Evolutionary conservation across 2,113 vertebrate species (phyloP).

Genomic region (Oncorhynchus tshawytscha): DNA sequence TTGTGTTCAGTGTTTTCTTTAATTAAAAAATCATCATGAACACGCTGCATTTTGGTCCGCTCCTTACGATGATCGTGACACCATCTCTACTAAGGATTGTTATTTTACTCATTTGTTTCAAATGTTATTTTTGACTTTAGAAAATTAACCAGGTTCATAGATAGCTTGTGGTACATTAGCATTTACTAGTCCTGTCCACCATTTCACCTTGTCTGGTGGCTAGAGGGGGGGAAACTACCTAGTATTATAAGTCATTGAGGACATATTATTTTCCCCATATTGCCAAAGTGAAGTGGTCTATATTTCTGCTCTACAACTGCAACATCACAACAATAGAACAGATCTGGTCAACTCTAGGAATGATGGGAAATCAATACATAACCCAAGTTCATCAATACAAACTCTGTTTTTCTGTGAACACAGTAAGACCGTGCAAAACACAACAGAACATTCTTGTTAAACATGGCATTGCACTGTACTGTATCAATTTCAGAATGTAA

Average conservation of each 20-base stretch:
- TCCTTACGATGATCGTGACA: too few species aligned
- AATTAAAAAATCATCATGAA: too few species aligned
- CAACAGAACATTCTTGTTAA: too few species aligned
- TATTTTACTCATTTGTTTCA: too few species aligned
- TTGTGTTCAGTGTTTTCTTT: too few species aligned
- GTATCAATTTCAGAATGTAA: too few species aligned
- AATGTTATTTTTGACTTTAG: not conserved
- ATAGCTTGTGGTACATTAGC: not conserved
- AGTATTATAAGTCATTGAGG: conserved; percentile 73
- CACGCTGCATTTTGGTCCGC: too few species aligned
- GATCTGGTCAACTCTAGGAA: conserved; percentile 77
- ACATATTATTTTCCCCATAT: conserved; percentile 80
- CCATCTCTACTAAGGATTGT: too few species aligned
- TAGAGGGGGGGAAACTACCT: conserved; percentile 50
- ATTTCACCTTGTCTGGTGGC: conserved; percentile 24
- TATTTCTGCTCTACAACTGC: conserved; percentile 80
- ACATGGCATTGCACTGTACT: too few species aligned
- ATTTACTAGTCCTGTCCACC: not conserved
- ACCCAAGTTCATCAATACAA: conserved; percentile 72
- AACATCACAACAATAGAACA: conserved; percentile 75
- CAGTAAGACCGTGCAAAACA: not conserved
- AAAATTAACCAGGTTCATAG: too few species aligned
- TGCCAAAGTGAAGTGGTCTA: conserved; percentile 79
- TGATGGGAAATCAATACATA: conserved; percentile 81
- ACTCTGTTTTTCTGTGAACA: conserved; percentile 65